phyloP scores from a whole-genome alignment of 2,113 vertebrate species.

The Sialia sialis region DNA sequence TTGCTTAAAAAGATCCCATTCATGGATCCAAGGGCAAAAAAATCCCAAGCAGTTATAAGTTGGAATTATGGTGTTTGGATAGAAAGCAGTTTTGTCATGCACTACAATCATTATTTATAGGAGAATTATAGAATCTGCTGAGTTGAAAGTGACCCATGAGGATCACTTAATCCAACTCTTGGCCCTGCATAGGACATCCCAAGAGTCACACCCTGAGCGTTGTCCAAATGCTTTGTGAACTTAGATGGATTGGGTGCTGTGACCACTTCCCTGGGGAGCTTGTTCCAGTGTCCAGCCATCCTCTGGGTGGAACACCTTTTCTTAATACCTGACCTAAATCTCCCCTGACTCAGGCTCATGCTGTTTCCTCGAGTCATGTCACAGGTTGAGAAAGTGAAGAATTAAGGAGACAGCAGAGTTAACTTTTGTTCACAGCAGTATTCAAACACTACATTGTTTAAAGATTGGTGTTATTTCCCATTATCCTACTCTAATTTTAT shows the following conservation, averaged over 20 bases:
- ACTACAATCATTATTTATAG: not conserved
- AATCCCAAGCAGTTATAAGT: not conserved
- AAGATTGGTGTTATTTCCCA: not conserved
- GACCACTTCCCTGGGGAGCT: not conserved
- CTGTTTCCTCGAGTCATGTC: not conserved
- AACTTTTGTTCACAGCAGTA: not conserved
- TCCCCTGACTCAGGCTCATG: no score
- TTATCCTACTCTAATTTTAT: not conserved
- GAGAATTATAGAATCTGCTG: not conserved
- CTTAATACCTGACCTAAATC: not conserved
- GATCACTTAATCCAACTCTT: not conserved
- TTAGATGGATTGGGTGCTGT: not conserved
- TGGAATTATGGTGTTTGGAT: not conserved
- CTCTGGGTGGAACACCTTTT: not conserved
- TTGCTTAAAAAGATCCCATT: not conserved
- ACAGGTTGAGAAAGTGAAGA: not conserved
- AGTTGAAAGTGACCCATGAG: not conserved
- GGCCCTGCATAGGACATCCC: not conserved
- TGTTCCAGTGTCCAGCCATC: not conserved
- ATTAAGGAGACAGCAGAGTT: not conserved
- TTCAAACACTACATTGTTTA: not conserved
- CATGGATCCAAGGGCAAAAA: not conserved
- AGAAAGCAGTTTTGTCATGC: not conserved
- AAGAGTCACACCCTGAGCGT: not conserved
- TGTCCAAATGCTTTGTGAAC: not conserved